Percentiles rank a stretch among this genome's conserved stretches.
These are phyloP conservation scores for Heterocephalus glaber DNA, from an alignment of 2,113 vertebrate species.

Conservation along the genomic window DNA sequence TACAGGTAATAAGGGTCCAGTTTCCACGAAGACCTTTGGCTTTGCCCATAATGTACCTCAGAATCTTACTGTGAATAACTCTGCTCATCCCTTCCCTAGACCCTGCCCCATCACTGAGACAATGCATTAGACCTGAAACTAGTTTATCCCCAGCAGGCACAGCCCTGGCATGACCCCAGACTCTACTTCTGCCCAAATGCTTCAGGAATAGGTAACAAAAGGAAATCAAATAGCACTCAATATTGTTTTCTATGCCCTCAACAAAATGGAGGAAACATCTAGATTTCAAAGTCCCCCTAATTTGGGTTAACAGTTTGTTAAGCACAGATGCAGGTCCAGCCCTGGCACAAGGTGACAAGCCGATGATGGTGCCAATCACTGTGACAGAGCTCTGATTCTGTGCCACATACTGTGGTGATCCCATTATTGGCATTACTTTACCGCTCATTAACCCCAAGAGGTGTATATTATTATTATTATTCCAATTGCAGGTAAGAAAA, in stretches of 20 bases:
- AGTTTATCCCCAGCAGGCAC: background rate
- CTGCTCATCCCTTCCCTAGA: background rate
- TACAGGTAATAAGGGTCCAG: background rate
- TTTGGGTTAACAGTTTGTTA: background rate
- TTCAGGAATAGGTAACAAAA: background rate
- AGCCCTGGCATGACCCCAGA: background rate
- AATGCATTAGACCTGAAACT: background rate
- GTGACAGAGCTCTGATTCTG: background rate
- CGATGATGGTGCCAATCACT: background rate
- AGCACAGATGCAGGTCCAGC: background rate
- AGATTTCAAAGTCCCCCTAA: background rate
- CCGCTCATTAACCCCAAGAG: background rate
- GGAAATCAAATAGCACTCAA: background rate
- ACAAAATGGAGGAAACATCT: background rate
- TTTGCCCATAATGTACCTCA: background rate
- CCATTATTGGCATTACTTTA: background rate
- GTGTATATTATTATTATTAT: background rate
- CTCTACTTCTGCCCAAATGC: background rate
- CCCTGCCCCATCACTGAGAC: background rate
- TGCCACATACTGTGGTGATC: background rate
- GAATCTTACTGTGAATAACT: background rate
- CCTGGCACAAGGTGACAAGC: background rate
- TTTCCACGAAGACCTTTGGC: background rate
- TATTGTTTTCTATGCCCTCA: background rate
- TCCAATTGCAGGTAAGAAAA: conserved; percentile 1